A percentile compares a stretch with the other conserved stretches of the same genome.
Conservation (phyloP, 2,113 vertebrate genomes). For the Pseudorasbora parva region DNA sequence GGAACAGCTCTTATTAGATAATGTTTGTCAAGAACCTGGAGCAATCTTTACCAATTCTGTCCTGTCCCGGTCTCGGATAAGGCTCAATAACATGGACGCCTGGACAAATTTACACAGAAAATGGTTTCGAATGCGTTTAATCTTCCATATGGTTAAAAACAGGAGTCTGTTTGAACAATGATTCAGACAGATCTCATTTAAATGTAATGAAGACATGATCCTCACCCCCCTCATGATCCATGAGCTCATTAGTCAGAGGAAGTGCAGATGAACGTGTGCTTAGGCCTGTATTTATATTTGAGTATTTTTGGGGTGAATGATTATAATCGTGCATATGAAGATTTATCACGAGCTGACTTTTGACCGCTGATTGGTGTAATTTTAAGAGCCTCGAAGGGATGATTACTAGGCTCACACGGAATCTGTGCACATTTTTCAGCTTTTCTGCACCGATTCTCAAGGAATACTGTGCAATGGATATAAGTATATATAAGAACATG, state of each 20-base stretch:
- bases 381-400: not conserved
- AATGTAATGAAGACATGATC: constrained; percentile 74
- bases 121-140: constrained; percentile 86
- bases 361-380: constrained; percentile 1
- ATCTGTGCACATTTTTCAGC: not conserved
- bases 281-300: constrained; percentile 24
- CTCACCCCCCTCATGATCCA: constrained; percentile 60
- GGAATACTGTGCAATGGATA: not conserved
- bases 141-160: constrained; percentile 78
- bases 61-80: constrained; percentile 74
- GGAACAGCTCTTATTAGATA: constrained; percentile 56
- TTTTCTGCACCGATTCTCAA: not conserved
- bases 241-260: constrained; percentile 42
- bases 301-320: constrained; percentile 40
- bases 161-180: constrained; percentile 77
- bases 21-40: constrained; percentile 77
- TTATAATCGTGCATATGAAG: constrained; percentile 35
- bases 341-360: constrained; percentile 21
- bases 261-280: constrained; percentile 30
- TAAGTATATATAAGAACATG: not conserved
- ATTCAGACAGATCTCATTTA: constrained; percentile 72
- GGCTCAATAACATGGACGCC: constrained; percentile 75
- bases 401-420: not conserved
- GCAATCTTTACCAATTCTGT: constrained; percentile 81
- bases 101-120: constrained; percentile 86